Percentiles rank a stretch among this genome's conserved stretches.
Evolutionary conservation across 2,797 vertebrate genomes (phyloP).

Genomic region (Setipinna tenuifilis): DNA sequence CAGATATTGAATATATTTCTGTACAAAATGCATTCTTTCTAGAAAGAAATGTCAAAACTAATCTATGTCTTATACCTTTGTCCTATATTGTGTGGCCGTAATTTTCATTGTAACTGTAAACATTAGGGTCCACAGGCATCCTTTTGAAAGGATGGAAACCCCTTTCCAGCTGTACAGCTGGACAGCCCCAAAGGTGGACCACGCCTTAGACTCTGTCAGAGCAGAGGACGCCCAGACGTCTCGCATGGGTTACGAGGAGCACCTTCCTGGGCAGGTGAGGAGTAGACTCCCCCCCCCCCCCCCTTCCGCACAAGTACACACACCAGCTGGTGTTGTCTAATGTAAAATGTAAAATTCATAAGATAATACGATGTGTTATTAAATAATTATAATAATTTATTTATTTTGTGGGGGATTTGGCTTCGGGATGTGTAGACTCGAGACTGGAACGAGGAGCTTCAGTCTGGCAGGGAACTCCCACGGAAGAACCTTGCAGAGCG

Average conservation of each 20-base stretch:
- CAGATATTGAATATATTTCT: neutral
- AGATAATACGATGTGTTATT: neutral
- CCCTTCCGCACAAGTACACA: neutral
- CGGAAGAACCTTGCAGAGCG: constrained; percentile 85
- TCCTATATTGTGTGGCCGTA: no score
- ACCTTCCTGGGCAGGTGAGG: constrained; percentile 89
- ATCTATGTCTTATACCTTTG: no score
- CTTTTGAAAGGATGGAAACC: constrained; percentile 91
- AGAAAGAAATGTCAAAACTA: no score
- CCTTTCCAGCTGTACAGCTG: constrained; percentile 94
- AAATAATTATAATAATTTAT: neutral
- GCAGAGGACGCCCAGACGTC: constrained; percentile 88
- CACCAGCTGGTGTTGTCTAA: neutral
- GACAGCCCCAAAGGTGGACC: constrained; percentile 86
- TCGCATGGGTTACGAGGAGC: constrained; percentile 87
- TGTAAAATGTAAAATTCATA: no score
- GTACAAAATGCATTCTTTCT: no score
- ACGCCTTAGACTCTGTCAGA: constrained; percentile 87
- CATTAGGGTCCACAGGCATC: constrained; percentile 68
- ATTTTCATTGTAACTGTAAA: neutral
- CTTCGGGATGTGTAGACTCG: constrained; percentile 78
- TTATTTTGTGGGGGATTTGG: no score
- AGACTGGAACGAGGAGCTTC: constrained; percentile 97
- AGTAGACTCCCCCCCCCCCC: neutral
- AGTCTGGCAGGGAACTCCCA: constrained; percentile 87